Base-by-base conservation (phyloP, 37 sponge, comb jelly and placozoan genomes). In the Agelas oroides region DNA sequence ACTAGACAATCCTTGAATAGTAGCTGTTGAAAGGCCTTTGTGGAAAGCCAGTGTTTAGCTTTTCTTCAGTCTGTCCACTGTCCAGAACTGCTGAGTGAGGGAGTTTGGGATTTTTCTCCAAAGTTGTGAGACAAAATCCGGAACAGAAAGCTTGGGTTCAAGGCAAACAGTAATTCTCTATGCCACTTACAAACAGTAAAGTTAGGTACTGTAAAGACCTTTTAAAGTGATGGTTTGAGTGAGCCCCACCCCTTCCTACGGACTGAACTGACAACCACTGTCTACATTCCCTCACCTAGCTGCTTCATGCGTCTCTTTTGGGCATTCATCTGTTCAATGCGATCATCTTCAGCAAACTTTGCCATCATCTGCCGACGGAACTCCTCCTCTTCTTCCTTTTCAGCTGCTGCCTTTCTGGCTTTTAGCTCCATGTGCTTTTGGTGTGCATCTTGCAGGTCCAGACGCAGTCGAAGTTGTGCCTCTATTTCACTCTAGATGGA, bases 231-330 rank as follows among this genome's bases (percentile, higher is more conserved):
- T n/a, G n/a, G n/a, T n/a, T n/a, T n/a, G n/a, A n/a, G n/a, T n/a
- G n/a, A n/a, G n/a, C n/a, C n/a, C n/a, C n/a, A n/a, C n/a, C n/a
- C n/a, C n/a, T n/a, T n/a, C n/a, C n/a, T n/a, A n/a, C n/a, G n/a
- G n/a, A n/a, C n/a, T n/a, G n/a, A n/a, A 8, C 46, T 46, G 46
- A 46, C 46, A 46, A 6, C 2, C 23, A 68, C 5, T 68, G 2
- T 18, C 34, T 27, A 5, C 21, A 3, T 38, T 21, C 5, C n/a
- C 73, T n/a, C 16, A 84, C 84, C 84, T 79, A 90, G 75, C 37
- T 98, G 98, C 70, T 96, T 98, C 98, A 98, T 98, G 31, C 98
- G 70, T 53, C 98, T 60, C 80, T 94, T 98, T 84, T 98, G 98
- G 21, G 96, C 97, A 77, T 85, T 94, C 93, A 98, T 96, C 75